Conservation (phyloP, 2,797 vertebrate species). For the Liasis olivaceus region DNA sequence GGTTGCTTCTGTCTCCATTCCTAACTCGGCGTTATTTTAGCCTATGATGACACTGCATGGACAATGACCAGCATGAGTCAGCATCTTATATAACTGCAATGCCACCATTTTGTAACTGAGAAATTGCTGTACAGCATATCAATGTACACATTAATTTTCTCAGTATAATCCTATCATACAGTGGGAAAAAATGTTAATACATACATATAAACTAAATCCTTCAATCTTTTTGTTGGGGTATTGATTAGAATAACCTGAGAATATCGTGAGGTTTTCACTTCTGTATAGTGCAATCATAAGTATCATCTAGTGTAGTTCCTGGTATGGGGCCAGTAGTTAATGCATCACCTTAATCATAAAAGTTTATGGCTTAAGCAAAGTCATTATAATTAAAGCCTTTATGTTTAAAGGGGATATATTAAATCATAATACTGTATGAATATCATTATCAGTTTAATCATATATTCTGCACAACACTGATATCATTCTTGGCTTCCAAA, state of each 20-base stretch:
- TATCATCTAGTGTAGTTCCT: neutral
- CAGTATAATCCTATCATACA: neutral
- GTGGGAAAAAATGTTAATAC: neutral
- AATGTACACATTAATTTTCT: neutral
- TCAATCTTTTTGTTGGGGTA: neutral
- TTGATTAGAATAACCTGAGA: neutral
- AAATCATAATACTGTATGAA: neutral
- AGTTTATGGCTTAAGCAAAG: neutral
- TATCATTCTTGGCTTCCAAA: constrained; percentile 9
- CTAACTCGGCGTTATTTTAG: neutral
- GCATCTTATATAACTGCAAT: neutral
- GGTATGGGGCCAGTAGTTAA: neutral
- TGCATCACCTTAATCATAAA: neutral
- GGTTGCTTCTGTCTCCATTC: neutral
- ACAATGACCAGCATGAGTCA: neutral
- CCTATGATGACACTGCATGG: neutral
- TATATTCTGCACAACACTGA: neutral
- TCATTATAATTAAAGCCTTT: neutral
- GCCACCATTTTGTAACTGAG: neutral
- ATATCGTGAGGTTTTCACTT: neutral
- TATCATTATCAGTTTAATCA: constrained; percentile 1
- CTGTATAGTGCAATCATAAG: neutral
- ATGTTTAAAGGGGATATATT: constrained; percentile 11
- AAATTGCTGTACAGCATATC: neutral
- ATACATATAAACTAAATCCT: neutral